phyloP scores from a whole-genome alignment of 2,797 vertebrate species.

The Graptemys geographica region DNA sequence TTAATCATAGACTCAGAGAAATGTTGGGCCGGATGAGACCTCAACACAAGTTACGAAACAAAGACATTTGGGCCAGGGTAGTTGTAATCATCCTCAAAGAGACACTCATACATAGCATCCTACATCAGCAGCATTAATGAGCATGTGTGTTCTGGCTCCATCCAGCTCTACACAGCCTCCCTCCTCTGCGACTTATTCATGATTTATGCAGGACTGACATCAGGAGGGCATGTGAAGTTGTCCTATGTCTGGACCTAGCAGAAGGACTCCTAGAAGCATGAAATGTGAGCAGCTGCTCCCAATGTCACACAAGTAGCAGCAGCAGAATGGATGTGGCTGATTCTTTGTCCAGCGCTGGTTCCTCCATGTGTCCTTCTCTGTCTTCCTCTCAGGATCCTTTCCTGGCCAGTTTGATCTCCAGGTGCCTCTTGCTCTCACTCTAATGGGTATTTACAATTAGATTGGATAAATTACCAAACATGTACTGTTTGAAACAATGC shows the following conservation, averaged over 20 bases:
- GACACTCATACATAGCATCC: not conserved
- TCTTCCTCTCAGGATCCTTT: not conserved
- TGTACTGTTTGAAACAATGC: not conserved
- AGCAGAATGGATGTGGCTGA: not conserved
- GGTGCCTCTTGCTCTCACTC: not conserved
- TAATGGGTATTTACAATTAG: not conserved
- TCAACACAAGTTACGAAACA: not conserved
- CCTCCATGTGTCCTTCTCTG: not conserved
- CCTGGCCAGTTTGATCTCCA: not conserved
- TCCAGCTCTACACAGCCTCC: not conserved
- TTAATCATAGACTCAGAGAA: not conserved
- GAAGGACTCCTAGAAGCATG: not conserved
- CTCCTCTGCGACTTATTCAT: not conserved
- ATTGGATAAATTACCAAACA: not conserved
- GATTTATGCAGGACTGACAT: accelerated
- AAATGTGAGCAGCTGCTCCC: not conserved
- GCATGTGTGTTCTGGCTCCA: not conserved
- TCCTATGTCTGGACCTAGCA: not conserved
- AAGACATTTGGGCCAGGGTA: not conserved
- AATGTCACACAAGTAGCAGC: not conserved
- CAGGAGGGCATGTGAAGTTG: accelerated
- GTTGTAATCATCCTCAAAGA: not conserved
- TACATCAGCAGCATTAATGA: not conserved
- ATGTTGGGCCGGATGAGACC: not conserved
- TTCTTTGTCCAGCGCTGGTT: not conserved